Evolutionary conservation across 2,888 invertebrate genomes (phyloP).

Genomic region (Tortricodes alternella): DNA sequence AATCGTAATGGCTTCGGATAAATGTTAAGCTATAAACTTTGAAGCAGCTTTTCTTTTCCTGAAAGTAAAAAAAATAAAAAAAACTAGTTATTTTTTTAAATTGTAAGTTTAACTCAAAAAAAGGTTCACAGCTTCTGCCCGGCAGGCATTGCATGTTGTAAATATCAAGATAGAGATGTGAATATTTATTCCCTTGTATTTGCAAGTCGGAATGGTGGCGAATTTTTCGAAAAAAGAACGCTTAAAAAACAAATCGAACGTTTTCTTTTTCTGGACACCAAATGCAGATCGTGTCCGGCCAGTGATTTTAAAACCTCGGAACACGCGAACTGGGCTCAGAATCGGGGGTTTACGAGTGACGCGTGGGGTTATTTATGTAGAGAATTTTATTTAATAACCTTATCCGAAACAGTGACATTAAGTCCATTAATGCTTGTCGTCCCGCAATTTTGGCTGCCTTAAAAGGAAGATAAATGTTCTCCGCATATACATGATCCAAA

Average conservation of each 20-base stretch:
- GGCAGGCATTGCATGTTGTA: slow-evolving; percentile 20
- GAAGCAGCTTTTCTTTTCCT: too few relatives aligned
- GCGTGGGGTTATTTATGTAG: slow-evolving; percentile 66
- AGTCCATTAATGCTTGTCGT: slow-evolving; percentile 64
- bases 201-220: slow-evolving; percentile 13
- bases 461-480: slow-evolving; percentile 43
- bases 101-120: slow-evolving; percentile 1
- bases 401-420: slow-evolving; percentile 63
- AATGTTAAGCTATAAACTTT: slow-evolving; percentile 19
- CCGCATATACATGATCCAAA: slow-evolving; percentile 16
- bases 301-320: slow-evolving; percentile 42
- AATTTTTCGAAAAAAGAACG: slow-evolving; percentile 17
- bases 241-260: slow-evolving; percentile 26
- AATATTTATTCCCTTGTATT: slow-evolving; percentile 19
- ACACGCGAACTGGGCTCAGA: slow-evolving; percentile 52
- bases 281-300: slow-evolving; percentile 23
- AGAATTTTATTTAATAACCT: slow-evolving; percentile 69
- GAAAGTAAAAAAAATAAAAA: too few relatives aligned
- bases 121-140: slow-evolving; percentile 7
- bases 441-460: slow-evolving; percentile 48
- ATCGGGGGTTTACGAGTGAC: slow-evolving; percentile 64
- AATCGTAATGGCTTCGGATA: too few relatives aligned
- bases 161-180: slow-evolving; percentile 27
- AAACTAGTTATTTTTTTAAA: too few relatives aligned
- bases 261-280: slow-evolving; percentile 22